Percentiles rank a stretch among this genome's conserved stretches.
Conservation (phyloP, 2,888 invertebrate genomes). For the Rhingia campestris region DNA sequence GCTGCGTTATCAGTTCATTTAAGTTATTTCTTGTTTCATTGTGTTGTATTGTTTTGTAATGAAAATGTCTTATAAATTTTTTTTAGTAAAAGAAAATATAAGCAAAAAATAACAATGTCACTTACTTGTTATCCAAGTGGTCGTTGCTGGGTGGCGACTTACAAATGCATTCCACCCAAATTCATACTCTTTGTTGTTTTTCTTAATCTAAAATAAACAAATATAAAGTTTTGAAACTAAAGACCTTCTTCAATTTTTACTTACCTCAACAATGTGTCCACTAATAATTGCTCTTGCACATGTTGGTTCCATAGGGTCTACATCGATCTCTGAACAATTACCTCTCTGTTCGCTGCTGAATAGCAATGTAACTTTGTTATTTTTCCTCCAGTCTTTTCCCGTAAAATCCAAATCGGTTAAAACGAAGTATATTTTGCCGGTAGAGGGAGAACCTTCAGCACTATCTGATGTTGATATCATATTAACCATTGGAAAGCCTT, state of each 20-base stretch:
- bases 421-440: conserved; percentile 81
- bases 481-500: conserved; percentile 82
- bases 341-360: conserved; percentile 80
- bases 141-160: conserved; percentile 80
- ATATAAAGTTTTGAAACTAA: neutral
- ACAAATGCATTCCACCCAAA: conserved; percentile 77
- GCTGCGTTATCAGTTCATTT: no score
- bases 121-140: conserved; percentile 79
- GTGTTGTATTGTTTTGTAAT: no score
- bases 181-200: conserved; percentile 75
- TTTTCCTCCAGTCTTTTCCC: conserved; percentile 79
- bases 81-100: neutral
- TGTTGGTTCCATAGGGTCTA: conserved; percentile 83
- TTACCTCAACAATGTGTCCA: conserved; percentile 79
- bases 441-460: conserved; percentile 76
- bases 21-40: no score
- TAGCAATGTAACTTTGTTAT: conserved; percentile 80
- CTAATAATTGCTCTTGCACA: conserved; percentile 80
- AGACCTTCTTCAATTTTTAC: neutral
- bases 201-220: conserved; percentile 75
- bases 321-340: conserved; percentile 77
- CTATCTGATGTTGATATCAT: conserved; percentile 82
- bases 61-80: no score
- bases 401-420: conserved; percentile 82
- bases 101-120: neutral